Base-by-base conservation (phyloP, 1,140 invertebrate species). In the Octopus bimaculoides region DNA sequence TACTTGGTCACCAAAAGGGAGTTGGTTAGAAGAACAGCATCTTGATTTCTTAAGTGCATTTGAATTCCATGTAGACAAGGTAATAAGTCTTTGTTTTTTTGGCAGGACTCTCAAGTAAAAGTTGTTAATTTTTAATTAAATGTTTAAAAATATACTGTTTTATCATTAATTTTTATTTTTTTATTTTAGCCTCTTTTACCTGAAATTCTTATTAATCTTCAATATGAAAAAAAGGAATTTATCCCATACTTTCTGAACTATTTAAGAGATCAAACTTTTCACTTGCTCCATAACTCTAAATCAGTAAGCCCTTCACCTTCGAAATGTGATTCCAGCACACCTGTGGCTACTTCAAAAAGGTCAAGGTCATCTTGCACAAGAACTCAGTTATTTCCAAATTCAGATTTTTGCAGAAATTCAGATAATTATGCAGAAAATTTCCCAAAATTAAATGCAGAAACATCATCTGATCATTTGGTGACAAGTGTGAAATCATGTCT, bases 201-300 rank as follows among this genome's bases (percentile, higher is more conserved):
- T 12, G 66, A 71, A 0, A 5, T 71, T 14, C 14, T 71, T 8
- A n/a, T 71, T n/a, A n/a, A 14, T 6, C 9, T 71, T 71, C 66
- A 14, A 5, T n/a, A 3, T 71, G 66, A 71, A 71, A 71, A 20
- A 14, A 9, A 20, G 66, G 85, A 86, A 76, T 86, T 86, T 81
- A 80, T 86, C 61, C 85, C 85, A 12, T 86, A 81, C 56, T 84
- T 85, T 77, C 69, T 86, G 0, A 86, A 86, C 79, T 84, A 84
- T 61, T 77, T 86, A n/a, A 73, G 85, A 53, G 85, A 85, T 79
- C 79, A 85, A 69, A 86, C 83, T 26, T 77, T 83, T 5, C 85
- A 84, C 77, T 75, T 86, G 8, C 78, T 86, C 10, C 84, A 86
- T 26, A 81, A 78, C 14, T 78, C 71, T n/a, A 82, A 78, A 17